Conservation (phyloP, 2,797 vertebrate species). For the Fistularia tabacaria region DNA sequence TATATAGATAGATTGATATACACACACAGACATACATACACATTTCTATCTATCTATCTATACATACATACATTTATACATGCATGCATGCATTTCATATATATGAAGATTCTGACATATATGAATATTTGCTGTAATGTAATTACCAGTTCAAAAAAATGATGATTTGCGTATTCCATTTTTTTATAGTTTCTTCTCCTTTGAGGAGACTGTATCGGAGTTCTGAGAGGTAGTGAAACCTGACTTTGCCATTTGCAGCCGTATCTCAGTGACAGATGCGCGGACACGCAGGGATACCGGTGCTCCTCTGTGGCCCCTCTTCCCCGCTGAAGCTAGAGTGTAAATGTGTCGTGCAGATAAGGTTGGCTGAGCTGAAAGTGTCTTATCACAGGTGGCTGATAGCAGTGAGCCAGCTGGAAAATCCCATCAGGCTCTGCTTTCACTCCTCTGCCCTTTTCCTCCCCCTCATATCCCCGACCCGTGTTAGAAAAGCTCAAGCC, state of each 20-base stretch:
- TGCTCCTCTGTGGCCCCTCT: too few species aligned
- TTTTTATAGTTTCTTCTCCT: too few species aligned
- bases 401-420: slow-evolving; percentile 18
- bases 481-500: too few species aligned
- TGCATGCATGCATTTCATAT: neutral
- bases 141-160: neutral
- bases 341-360: slow-evolving; percentile 60
- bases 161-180: neutral
- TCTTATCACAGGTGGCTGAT: slow-evolving; percentile 51
- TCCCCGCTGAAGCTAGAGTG: slow-evolving; percentile 22
- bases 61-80: neutral
- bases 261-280: too few species aligned
- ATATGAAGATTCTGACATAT: neutral
- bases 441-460: slow-evolving; percentile 1
- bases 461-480: too few species aligned
- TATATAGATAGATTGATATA: neutral
- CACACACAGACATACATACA: too few species aligned
- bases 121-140: too few species aligned
- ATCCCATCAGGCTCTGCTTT: slow-evolving; percentile 15
- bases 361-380: slow-evolving; percentile 36
- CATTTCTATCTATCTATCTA: neutral
- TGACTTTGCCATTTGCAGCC: too few species aligned
- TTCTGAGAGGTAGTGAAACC: too few species aligned
- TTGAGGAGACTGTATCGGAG: too few species aligned
- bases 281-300: too few species aligned